These are phyloP conservation scores for Nomada fabriciana DNA, from an alignment of 2,888 invertebrate genomes.

Conservation along the genomic window DNA sequence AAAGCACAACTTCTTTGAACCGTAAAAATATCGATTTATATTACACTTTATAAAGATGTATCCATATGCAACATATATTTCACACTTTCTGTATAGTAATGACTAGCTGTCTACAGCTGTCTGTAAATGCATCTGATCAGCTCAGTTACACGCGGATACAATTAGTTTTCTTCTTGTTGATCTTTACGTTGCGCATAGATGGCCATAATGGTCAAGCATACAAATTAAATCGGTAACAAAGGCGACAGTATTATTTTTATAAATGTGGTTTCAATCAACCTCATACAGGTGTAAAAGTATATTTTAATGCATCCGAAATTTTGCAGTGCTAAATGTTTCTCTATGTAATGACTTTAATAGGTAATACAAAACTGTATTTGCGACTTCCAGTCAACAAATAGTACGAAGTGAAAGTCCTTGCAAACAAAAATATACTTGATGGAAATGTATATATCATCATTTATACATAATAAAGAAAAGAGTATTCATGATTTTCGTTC, in stretches of 20 bases:
- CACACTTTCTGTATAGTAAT: constrained; percentile 35
- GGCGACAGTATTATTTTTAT: constrained; percentile 39
- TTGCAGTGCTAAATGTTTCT: constrained; percentile 37
- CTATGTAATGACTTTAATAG: constrained; percentile 17
- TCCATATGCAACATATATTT: constrained; percentile 45
- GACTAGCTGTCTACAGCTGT: constrained; percentile 64
- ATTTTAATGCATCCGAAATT: constrained; percentile 23
- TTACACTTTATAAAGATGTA: constrained; percentile 46
- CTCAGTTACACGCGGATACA: neutral
- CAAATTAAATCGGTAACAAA: constrained; percentile 22
- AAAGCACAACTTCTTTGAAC: constrained; percentile 35
- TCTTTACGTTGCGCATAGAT: neutral
- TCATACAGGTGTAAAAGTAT: constrained; percentile 50
- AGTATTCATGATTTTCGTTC: constrained; percentile 7
- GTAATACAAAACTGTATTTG: constrained; percentile 21
- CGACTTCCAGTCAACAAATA: neutral
- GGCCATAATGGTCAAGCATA: constrained; percentile 12
- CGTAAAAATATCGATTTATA: constrained; percentile 47
- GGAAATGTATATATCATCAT: constrained; percentile 2
- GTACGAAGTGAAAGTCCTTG: constrained; percentile 7
- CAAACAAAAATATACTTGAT: constrained; percentile 17
- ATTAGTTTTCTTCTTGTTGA: neutral
- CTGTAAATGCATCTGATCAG: constrained; percentile 42
- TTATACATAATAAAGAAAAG: constrained; percentile 28
- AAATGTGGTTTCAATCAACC: constrained; percentile 27